Conservation (phyloP, 2,113 vertebrate genomes). For the Corvus cornix region DNA sequence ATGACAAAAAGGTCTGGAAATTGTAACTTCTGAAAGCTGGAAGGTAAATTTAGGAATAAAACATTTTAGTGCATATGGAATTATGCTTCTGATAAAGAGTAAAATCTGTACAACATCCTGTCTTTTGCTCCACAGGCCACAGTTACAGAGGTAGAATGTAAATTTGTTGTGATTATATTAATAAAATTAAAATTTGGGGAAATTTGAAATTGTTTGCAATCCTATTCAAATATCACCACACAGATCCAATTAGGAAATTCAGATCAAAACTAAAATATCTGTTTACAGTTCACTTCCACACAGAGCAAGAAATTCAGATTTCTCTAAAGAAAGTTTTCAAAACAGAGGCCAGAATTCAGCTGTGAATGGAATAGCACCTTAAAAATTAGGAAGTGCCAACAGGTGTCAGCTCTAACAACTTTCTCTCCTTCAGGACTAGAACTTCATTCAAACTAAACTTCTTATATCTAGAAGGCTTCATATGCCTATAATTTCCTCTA, state of each 20-base stretch:
- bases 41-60: background rate
- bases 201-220: background rate
- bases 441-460: background rate
- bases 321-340: background rate
- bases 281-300: background rate
- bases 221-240: background rate
- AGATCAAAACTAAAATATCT: background rate
- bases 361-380: background rate
- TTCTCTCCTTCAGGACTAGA: background rate
- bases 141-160: background rate
- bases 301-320: background rate
- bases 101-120: background rate
- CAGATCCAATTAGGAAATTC: background rate
- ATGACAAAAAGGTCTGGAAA: background rate
- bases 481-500: background rate
- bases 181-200: background rate
- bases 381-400: background rate
- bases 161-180: background rate
- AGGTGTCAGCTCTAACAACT: background rate
- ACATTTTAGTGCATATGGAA: background rate
- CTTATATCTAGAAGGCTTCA: background rate
- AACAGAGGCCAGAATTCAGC: background rate
- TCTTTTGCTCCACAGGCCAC: background rate
- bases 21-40: background rate
- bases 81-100: background rate